A percentile compares a stretch with the other conserved stretches of the same genome.
These are phyloP conservation scores for Colistium nudipinnis DNA, from an alignment of 2,113 vertebrate genomes.

Conservation along the genomic window DNA sequence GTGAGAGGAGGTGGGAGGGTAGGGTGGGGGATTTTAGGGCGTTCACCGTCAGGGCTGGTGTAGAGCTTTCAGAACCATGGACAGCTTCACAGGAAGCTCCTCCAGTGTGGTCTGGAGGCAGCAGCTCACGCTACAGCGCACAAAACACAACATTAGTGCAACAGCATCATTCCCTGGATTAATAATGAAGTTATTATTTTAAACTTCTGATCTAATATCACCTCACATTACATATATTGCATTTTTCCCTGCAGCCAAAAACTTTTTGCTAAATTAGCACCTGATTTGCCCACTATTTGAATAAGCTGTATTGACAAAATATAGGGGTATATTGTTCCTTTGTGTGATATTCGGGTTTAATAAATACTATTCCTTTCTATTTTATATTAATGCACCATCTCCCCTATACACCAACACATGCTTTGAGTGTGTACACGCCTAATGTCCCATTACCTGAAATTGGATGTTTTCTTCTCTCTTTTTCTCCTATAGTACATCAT, in stretches of 20 bases:
- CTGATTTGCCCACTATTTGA: neutral
- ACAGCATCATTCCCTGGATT: neutral
- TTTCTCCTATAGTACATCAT: neutral
- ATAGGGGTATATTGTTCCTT: neutral
- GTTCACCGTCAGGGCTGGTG: conserved; percentile 76
- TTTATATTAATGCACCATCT: neutral
- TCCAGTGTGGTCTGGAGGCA: conserved; percentile 34
- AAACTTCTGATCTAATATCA: neutral
- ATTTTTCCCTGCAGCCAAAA: neutral
- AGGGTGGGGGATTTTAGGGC: conserved; percentile 68
- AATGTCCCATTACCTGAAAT: neutral
- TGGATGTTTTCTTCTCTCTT: neutral
- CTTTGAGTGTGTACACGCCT: conserved; percentile 1
- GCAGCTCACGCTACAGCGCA: conserved; percentile 26
- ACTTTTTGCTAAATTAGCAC: neutral
- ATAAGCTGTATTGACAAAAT: neutral
- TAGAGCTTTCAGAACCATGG: conserved; percentile 81
- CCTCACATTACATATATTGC: neutral
- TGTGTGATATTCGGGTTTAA: neutral
- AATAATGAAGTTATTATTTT: neutral
- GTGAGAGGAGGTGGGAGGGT: conserved; percentile 56
- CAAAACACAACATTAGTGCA: no score
- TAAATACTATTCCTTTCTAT: neutral
- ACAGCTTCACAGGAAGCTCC: conserved; percentile 73
- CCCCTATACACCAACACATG: neutral